Conservation (phyloP, 2,888 invertebrate species). For the Cheilosia variabilis region DNA sequence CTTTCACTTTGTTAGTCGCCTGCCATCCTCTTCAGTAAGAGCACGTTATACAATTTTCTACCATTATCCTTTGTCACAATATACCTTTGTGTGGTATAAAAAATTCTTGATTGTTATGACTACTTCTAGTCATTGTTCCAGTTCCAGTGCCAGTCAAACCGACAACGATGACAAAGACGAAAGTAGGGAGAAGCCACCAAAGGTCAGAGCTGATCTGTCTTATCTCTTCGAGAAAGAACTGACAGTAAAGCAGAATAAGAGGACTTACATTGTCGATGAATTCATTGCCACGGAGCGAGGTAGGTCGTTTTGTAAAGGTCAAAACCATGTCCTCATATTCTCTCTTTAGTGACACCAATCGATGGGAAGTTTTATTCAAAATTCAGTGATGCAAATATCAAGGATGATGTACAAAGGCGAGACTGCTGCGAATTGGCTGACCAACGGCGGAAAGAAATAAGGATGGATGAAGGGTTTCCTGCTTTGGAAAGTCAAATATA, state of each 20-base stretch:
- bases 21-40: too few species aligned
- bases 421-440: slow-evolving; percentile 49
- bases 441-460: slow-evolving; percentile 70
- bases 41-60: too few species aligned
- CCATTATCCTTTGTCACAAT: too few species aligned
- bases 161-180: slow-evolving; percentile 24
- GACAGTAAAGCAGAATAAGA: slow-evolving; percentile 80
- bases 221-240: slow-evolving; percentile 82
- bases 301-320: slow-evolving; percentile 45
- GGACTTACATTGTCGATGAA: slow-evolving; percentile 78
- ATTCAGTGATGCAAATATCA: slow-evolving; percentile 69
- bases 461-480: slow-evolving; percentile 76
- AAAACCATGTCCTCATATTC: background rate
- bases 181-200: slow-evolving; percentile 14
- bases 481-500: slow-evolving; percentile 81
- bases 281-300: slow-evolving; percentile 79
- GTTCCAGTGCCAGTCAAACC: slow-evolving; percentile 22
- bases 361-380: slow-evolving; percentile 80
- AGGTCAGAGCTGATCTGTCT: slow-evolving; percentile 76
- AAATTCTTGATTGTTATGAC: background rate
- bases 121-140: background rate
- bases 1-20: too few species aligned
- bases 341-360: slow-evolving; percentile 78
- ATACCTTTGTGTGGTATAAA: background rate
- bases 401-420: slow-evolving; percentile 30